phyloP scores from a whole-genome alignment of 1,140 invertebrate genomes.

The Parasteatoda tepidariorum region DNA sequence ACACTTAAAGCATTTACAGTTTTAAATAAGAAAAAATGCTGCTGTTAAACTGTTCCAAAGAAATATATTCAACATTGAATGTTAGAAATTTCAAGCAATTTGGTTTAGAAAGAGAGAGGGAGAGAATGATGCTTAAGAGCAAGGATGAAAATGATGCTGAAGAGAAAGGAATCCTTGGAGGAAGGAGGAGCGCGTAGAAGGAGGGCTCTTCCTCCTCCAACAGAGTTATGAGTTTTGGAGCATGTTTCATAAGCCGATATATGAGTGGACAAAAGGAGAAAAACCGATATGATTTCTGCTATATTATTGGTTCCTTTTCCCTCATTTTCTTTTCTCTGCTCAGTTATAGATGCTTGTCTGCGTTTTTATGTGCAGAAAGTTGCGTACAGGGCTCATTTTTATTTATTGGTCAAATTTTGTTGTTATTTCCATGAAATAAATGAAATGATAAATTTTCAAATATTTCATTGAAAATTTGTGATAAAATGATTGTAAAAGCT shows the following conservation, averaged over 20 bases:
- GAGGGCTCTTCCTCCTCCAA: conserved; percentile 43
- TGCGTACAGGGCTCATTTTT: no score
- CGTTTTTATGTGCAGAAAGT: not conserved
- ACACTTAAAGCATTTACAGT: no score
- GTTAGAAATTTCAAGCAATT: not conserved
- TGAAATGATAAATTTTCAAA: no score
- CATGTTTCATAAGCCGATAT: conserved; percentile 58
- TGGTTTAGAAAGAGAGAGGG: no score
- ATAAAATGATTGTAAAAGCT: no score
- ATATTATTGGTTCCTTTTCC: conserved; percentile 37
- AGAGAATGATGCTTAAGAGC: not conserved
- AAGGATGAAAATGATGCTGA: not conserved
- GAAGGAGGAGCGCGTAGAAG: conserved; percentile 34
- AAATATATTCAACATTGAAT: conserved; percentile 10
- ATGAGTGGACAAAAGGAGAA: conserved; percentile 52
- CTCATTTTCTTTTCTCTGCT: not conserved
- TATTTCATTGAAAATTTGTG: no score
- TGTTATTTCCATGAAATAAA: no score
- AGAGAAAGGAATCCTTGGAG: not conserved
- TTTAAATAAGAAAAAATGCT: no score
- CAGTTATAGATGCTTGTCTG: conserved; percentile 17
- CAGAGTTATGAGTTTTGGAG: conserved; percentile 54
- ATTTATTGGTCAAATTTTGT: no score
- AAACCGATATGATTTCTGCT: conserved; percentile 46
- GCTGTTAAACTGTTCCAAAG: no score